Base-by-base conservation (phyloP, 2,113 vertebrate genomes). In the Triplophysa siluroides region DNA sequence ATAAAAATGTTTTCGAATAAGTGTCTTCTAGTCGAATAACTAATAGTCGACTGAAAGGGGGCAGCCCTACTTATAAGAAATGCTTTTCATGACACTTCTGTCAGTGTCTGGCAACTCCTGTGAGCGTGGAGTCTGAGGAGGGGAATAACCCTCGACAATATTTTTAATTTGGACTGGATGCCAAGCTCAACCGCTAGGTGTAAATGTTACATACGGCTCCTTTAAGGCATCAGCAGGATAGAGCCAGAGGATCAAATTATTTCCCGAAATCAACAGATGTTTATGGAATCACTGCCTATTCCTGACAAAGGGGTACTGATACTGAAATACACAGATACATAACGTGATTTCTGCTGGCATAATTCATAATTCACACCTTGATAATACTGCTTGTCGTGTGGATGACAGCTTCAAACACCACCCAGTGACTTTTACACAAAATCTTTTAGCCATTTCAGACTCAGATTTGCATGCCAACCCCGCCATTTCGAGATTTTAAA, bases 181-280 rank as follows among this genome's bases (percentile, higher is more conserved):
- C 26, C 26, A 29, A 29, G 26, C 26, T 29, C 26, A 29, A 29
- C 26, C 26, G 26, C 26, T 29, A 29, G 26, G 26, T 29, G 26
- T 29, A 2, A 29, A 29, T 29, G 1, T 29, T 29, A 29, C 26
- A 29, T 29, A 29, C 26, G 26, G 26, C 2, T 29, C 26, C 26
- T 29, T 29, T 29, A 29, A 29, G 33, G 24, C 50, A 73, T 60
- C 70, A 41, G 18, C 18, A 19, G 52, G 6, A 18, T n/a, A 19
- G 18, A 19, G 10, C 23, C 21, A 4, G 13, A 47, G 43, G 61
- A 61, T 76, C 74, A 76, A 52, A 64, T 16, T 61, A 76, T 76
- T 76, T 76, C 74, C 74, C 65, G 23, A 64, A 65, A 33, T 16
- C 61, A 52, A 65, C 61, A 76, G 61, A 76, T 76, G 74, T 76